A percentile compares a stretch with the other conserved stretches of the same genome.
Conservation (phyloP, 2,797 vertebrate genomes). For the Varecia variegata region DNA sequence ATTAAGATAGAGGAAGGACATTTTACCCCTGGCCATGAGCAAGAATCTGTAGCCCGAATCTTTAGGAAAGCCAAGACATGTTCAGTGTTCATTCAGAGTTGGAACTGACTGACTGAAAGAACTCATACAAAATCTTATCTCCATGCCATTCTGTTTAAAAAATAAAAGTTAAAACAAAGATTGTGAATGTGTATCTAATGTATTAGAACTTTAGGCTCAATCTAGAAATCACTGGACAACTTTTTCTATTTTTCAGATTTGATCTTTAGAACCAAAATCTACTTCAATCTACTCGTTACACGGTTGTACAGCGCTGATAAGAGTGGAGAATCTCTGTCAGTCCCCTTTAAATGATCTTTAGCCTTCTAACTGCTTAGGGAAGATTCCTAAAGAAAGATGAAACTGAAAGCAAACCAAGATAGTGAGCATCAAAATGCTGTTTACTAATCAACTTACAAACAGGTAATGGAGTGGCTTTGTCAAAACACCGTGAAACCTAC, state of each 20-base stretch:
- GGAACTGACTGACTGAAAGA: background rate
- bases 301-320: background rate
- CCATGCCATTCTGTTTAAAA: background rate
- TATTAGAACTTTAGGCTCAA: background rate
- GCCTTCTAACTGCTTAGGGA: background rate
- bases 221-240: background rate
- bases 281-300: background rate
- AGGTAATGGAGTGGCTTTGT: background rate
- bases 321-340: background rate
- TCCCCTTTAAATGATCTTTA: background rate
- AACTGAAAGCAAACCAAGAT: background rate
- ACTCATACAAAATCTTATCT: background rate
- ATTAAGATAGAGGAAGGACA: background rate
- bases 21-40: background rate
- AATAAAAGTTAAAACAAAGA: background rate
- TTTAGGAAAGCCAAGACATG: background rate
- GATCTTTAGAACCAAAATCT: background rate
- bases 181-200: background rate
- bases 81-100: background rate
- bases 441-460: background rate
- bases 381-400: background rate
- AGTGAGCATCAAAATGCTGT: background rate
- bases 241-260: background rate
- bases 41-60: background rate
- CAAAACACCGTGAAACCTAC: background rate